Base-by-base conservation (phyloP, 2,888 invertebrate species). In the Rotaria magnacalcarata region DNA sequence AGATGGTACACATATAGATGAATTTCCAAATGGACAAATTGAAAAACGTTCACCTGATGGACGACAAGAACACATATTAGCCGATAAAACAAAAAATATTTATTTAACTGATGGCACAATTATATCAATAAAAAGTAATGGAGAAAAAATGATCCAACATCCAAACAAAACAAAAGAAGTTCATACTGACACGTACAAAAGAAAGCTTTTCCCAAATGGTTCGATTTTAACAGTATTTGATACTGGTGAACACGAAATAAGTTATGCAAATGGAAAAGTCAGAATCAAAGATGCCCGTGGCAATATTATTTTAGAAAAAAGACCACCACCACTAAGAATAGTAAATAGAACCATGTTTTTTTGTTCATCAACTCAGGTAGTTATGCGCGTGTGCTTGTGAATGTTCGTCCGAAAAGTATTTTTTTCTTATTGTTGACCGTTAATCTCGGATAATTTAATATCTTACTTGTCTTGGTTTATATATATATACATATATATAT, bases 151-250 rank as follows among this genome's bases (percentile, higher is more conserved):
- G 43, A 92, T 96, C 84, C 92, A 93, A 84, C 93, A 96, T 88
- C 93, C 94, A 0, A 96, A 96, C 91, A 96, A 96, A 0, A 96
- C 96, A 90, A 93, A 94, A 88, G 97, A 97, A 92, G 93, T 96
- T 56, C 95, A 96, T 89, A 94, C 95, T 0, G 92, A 93, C 86
- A 93, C 94, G 80, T 95, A 94, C 90, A 96, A 95, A 94, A 93
- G 95, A 89, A 93, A 96, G 56, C 95, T 96, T 90, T 97, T 95
- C 92, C 96, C 96, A 0, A 96, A 97, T 92, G 96, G 96, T 4
- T 96, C 96, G 0, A 94, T 95, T 0, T 96, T 96, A 91, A 93
- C 95, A 84, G 93, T 96, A 0, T 96, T 95, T 92, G 93, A 94
- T 0, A 95, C 96, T 91, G 97, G 96, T 16, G 93, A 94, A 1